Conservation (phyloP, 2,113 vertebrate species). For the Cygnus atratus region DNA sequence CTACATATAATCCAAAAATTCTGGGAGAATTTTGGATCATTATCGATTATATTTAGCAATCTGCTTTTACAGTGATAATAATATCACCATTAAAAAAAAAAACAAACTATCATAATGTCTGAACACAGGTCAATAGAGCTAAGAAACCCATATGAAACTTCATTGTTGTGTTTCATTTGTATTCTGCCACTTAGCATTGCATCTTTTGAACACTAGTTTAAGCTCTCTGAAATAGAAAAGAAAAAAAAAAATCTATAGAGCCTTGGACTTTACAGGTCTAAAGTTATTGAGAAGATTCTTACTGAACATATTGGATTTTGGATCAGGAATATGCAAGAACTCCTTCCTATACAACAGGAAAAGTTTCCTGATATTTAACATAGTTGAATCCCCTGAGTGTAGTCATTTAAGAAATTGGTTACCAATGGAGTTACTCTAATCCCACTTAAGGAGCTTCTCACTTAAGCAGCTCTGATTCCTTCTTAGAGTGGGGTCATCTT, state of each 20-base stretch:
- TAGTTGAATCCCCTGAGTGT: accelerated
- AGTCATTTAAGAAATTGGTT: slow-evolving; percentile 28
- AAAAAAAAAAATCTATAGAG: background rate
- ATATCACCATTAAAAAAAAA: background rate
- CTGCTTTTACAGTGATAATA: background rate
- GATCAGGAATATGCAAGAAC: background rate
- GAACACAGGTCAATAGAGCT: background rate
- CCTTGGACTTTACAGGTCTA: background rate
- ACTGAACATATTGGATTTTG: background rate
- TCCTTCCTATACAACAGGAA: background rate
- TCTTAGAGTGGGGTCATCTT: background rate
- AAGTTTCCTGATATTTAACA: background rate
- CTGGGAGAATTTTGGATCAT: background rate
- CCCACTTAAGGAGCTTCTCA: slow-evolving; percentile 22
- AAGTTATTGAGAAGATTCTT: background rate
- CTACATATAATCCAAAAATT: background rate
- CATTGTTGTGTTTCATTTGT: background rate
- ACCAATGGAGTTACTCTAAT: slow-evolving; percentile 44
- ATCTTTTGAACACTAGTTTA: background rate
- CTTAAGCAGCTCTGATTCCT: slow-evolving; percentile 28
- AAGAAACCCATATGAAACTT: background rate
- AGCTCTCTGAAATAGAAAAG: background rate
- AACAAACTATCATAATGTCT: background rate
- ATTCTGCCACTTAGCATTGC: background rate
- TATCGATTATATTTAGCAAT: background rate